Conservation (phyloP, 2,888 invertebrate genomes). For the Lottia gigantea region DNA sequence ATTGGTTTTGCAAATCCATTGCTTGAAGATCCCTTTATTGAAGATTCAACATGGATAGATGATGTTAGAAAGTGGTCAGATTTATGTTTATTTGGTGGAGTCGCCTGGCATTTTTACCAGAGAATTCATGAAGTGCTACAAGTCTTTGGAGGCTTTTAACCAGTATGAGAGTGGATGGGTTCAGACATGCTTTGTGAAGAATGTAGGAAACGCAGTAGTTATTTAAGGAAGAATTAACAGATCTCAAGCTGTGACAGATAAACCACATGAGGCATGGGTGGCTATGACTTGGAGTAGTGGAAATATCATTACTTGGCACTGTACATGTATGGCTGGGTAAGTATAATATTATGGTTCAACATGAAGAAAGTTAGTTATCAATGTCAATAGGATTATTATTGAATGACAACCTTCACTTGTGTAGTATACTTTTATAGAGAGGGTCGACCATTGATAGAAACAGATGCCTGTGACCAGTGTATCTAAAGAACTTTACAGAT, state of each 20-base stretch:
- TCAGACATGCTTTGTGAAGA: not conserved
- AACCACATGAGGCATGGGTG: not conserved
- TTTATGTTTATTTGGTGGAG: not conserved
- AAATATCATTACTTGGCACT: not conserved
- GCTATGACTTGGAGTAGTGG: not conserved
- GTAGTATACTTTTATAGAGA: too few relatives aligned
- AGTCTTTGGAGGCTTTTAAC: not conserved
- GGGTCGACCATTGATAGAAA: too few relatives aligned
- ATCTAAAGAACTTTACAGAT: too few relatives aligned
- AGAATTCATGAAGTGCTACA: not conserved
- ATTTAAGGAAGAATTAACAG: not conserved
- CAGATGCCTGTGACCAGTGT: too few relatives aligned
- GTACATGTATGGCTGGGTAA: constrained; percentile 5
- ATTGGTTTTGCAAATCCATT: too few relatives aligned
- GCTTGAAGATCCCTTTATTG: too few relatives aligned
- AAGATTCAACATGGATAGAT: too few relatives aligned
- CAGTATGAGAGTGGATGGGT: constrained; percentile 5
- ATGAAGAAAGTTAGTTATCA: too few relatives aligned
- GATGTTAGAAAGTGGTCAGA: too few relatives aligned
- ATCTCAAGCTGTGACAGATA: not conserved
- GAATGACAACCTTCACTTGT: too few relatives aligned
- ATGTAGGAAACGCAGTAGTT: not conserved
- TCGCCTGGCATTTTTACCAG: not conserved
- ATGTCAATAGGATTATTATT: too few relatives aligned
- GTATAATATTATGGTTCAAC: not conserved